phyloP scores from a whole-genome alignment of 64 coral and sea anemone species.

The Porites australiensis region DNA sequence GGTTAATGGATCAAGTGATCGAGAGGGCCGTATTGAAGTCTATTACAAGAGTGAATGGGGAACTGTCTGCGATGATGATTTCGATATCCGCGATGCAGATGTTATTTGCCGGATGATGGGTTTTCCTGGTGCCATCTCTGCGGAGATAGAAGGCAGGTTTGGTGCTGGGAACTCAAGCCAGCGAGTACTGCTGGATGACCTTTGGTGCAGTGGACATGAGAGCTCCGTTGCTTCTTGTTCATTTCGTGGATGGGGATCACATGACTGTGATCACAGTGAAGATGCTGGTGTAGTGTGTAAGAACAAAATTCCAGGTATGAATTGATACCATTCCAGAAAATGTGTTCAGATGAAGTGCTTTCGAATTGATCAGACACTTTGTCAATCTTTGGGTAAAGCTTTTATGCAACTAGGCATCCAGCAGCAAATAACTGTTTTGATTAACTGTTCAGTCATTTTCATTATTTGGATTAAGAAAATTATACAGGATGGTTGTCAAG shows the following conservation, averaged over 20 bases:
- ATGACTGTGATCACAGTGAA: conserved; percentile 52
- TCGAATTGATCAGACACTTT: too few species aligned
- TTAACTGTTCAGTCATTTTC: too few species aligned
- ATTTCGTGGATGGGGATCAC: conserved; percentile 45
- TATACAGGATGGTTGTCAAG: too few species aligned
- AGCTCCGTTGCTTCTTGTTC: conserved; percentile 31
- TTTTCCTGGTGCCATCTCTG: conserved; percentile 43
- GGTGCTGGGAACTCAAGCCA: conserved; percentile 26
- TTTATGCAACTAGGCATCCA: too few species aligned
- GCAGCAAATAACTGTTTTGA: too few species aligned
- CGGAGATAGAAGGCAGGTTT: conserved; percentile 15
- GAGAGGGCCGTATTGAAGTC: conserved; percentile 64
- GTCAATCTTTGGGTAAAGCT: too few species aligned
- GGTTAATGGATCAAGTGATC: conserved; percentile 25
- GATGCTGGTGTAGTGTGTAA: conserved; percentile 55
- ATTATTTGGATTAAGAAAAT: too few species aligned
- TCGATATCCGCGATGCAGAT: conserved; percentile 51
- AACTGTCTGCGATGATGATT: conserved; percentile 67
- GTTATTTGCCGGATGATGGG: conserved; percentile 69
- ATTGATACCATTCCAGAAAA: neutral
- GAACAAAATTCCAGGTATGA: conserved; percentile 26
- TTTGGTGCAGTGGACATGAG: conserved; percentile 68
- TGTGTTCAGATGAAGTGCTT: too few species aligned
- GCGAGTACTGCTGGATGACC: conserved; percentile 50
- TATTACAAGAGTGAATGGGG: conserved; percentile 66